Base-by-base conservation (phyloP, 2,113 vertebrate species). In the Vicugna pacos region DNA sequence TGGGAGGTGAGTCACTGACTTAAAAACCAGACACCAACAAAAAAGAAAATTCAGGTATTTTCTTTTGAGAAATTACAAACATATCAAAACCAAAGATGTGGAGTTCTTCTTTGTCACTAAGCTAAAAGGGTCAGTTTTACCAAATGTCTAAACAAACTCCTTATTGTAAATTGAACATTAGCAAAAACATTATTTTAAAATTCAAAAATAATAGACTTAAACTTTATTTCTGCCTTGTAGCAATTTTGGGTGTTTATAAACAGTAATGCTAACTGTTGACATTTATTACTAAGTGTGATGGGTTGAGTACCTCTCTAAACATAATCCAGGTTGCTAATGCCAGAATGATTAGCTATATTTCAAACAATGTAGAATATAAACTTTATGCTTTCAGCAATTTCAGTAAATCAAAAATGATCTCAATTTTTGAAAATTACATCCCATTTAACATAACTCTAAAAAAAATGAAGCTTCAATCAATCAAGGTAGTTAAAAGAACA, bases 401-500 rank as follows among this genome's bases (percentile, higher is more conserved):
- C 35, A 87, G 79, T 85, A 89, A 96, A 79, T 85, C 19, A 89
- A 95, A 93, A 87, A 91, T 24, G 2, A 90, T 64, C 46, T 86
- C 14, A 48, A 30, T 62, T 92, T 95, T 82, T 89, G 1, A 89
- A 95, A 96, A 91, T 91, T 75, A 76, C 8, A 94, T 91, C 24
- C 32, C 32, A 79, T 93, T 92, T 94, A 82, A 86, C 38, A 32
- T 72, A 88, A 93, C 13, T 83, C 62, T 48, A 73, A 84, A 96
- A 91, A 93, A 91, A 93, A 80, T 15, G 64, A 94, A 85, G 42
- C 28, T 88, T 93, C n/a, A 84, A 52, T 97, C 70, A 95, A 82
- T 86, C 84, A 80, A 92, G 54, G 85, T 93, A 97, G 75, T 96
- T 97, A 94, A 85, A 96, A 83, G 69, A 96, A 80, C n/a, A 97